These are phyloP conservation scores for Desoria tigrina DNA, from an alignment of 2,888 invertebrate genomes.

Conservation along the genomic window DNA sequence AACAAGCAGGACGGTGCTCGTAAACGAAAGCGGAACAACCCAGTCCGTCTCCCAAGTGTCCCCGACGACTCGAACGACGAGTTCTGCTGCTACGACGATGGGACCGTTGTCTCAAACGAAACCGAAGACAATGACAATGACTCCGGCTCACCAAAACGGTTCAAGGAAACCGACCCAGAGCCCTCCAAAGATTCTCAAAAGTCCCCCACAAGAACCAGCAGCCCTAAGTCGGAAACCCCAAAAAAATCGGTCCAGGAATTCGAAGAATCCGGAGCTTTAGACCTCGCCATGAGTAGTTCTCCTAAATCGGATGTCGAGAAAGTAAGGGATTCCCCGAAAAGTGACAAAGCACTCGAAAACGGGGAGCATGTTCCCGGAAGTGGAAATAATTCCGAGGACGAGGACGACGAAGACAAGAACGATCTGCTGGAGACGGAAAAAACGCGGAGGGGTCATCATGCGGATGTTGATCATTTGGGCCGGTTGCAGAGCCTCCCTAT, in stretches of 20 bases:
- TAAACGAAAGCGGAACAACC: constrained; percentile 49
- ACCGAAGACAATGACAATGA: constrained; percentile 7
- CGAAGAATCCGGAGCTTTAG: not conserved
- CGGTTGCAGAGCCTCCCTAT: constrained; percentile 26
- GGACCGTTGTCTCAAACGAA: constrained; percentile 50
- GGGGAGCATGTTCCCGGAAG: not conserved
- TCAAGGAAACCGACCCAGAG: not conserved
- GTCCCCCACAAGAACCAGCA: too few species aligned
- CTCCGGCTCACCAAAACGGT: constrained; percentile 8
- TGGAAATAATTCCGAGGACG: constrained; percentile 21
- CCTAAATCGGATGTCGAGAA: not conserved
- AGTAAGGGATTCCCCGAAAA: not conserved
- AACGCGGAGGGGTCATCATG: constrained; percentile 21
- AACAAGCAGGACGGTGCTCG: constrained; percentile 40
- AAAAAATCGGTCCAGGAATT: too few species aligned
- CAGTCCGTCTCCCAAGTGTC: constrained; percentile 53
- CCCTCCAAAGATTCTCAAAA: constrained; percentile 1
- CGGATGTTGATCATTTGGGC: constrained; percentile 40
- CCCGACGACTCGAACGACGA: constrained; percentile 54
- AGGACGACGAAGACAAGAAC: constrained; percentile 54
- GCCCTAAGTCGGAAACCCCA: too few species aligned
- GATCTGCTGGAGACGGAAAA: constrained; percentile 8
- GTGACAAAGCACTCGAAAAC: not conserved
- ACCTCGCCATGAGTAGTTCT: constrained; percentile 4
- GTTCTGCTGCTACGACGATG: constrained; percentile 53